A percentile compares a stretch with the other conserved stretches of the same genome.
These are phyloP conservation scores for Eulemur mongoz DNA, from an alignment of 2,797 vertebrate genomes.

Conservation along the genomic window DNA sequence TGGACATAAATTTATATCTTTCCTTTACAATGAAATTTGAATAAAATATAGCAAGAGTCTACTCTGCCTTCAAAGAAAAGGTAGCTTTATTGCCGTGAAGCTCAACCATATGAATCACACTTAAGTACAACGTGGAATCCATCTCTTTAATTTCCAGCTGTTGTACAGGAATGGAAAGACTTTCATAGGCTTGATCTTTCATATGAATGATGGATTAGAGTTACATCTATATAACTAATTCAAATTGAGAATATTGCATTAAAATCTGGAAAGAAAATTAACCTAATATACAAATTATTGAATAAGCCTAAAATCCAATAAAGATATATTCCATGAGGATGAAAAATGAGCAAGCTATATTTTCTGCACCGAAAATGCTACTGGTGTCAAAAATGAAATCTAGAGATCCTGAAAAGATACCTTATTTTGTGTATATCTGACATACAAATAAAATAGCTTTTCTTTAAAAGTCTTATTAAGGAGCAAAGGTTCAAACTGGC, in stretches of 20 bases:
- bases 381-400: neutral
- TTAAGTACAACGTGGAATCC: neutral
- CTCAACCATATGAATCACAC: neutral
- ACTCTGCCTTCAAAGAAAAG: neutral
- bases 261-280: neutral
- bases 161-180: neutral
- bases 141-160: neutral
- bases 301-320: neutral
- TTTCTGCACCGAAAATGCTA: neutral
- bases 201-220: neutral
- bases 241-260: neutral
- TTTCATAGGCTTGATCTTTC: neutral
- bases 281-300: neutral
- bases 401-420: neutral
- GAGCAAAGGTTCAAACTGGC: neutral
- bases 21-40: neutral
- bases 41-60: neutral
- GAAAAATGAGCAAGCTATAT: neutral
- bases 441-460: slow-evolving; percentile 29
- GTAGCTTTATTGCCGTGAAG: neutral
- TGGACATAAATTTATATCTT: neutral
- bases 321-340: neutral
- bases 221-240: slow-evolving; percentile 2
- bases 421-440: neutral
- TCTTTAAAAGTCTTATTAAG: slow-evolving; percentile 19